A percentile compares a stretch with the other conserved stretches of the same genome.
Evolutionary conservation across 1,140 invertebrate species (phyloP).

Genomic region (Drosophila leontia): DNA sequence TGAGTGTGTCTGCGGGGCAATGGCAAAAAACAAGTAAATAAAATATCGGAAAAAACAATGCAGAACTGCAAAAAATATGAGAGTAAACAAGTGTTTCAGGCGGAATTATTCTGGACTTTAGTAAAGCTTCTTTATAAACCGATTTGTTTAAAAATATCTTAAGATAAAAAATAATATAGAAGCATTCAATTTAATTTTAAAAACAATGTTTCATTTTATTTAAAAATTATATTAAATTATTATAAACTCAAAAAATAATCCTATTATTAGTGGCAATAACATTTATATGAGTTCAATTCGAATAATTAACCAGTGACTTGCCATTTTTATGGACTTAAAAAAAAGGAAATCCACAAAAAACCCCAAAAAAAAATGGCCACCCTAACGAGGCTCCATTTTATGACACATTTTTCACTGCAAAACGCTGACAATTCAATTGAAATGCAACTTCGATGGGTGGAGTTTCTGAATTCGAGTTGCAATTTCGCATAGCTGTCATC

Average conservation of each 20-base stretch:
- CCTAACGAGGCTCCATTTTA: conserved; percentile 42
- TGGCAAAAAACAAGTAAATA: conserved; percentile 12
- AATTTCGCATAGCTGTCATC: conserved; percentile 63
- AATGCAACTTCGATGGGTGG: conserved; percentile 36
- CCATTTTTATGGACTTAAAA: background rate
- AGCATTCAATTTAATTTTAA: conserved; percentile 2
- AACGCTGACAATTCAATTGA: conserved; percentile 80
- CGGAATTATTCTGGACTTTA: background rate
- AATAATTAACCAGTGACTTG: conserved; percentile 3
- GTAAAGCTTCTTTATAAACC: background rate
- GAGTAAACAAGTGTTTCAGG: too few relatives aligned
- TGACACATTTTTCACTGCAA: conserved; percentile 55
- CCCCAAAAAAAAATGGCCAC: background rate
- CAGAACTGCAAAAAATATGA: background rate
- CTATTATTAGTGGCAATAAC: background rate
- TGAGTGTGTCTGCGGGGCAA: conserved; percentile 15
- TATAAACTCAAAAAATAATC: background rate
- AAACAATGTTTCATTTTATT: background rate
- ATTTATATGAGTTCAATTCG: background rate
- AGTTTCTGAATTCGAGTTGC: conserved; percentile 33
- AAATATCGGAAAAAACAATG: conserved; percentile 4
- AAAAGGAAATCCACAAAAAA: background rate
- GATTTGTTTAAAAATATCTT: too few relatives aligned
- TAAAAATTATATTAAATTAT: background rate
- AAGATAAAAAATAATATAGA: background rate